phyloP scores from a whole-genome alignment of 1,140 invertebrate species.

The Gonioctena quinquepunctata region DNA sequence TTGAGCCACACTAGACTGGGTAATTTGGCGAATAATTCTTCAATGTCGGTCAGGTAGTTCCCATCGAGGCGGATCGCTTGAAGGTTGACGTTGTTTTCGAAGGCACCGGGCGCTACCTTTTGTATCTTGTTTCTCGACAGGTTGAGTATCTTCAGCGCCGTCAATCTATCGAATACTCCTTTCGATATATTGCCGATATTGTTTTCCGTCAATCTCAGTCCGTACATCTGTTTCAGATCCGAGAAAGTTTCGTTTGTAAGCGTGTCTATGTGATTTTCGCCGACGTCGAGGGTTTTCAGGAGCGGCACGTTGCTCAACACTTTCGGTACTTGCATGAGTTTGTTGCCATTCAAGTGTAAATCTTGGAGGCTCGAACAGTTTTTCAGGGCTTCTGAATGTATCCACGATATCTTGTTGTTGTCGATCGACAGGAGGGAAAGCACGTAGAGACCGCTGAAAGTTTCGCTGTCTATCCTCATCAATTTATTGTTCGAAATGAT shows the following conservation, averaged over 20 bases:
- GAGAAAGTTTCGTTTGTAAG: constrained; percentile 82
- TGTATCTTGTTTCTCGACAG: constrained; percentile 86
- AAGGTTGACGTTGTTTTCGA: constrained; percentile 82
- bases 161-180: constrained; percentile 82
- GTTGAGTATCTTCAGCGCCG: constrained; percentile 84
- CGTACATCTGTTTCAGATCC: constrained; percentile 80
- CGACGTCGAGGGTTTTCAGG: constrained; percentile 84
- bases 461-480: constrained; percentile 74
- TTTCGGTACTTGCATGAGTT: constrained; percentile 79
- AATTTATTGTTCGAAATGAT: constrained; percentile 86
- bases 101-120: constrained; percentile 80
- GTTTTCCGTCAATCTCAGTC: constrained; percentile 84
- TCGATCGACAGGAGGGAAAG: constrained; percentile 80
- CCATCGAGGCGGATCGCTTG: constrained; percentile 86
- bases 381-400: constrained; percentile 78
- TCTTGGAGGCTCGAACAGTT: constrained; percentile 86
- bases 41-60: constrained; percentile 84
- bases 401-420: constrained; percentile 77
- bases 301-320: constrained; percentile 79
- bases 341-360: constrained; percentile 87
- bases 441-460: constrained; percentile 77
- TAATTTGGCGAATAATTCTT: constrained; percentile 81
- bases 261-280: constrained; percentile 84
- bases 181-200: constrained; percentile 83
- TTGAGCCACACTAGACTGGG: constrained; percentile 89